These are phyloP conservation scores for Hydropsyche betteni DNA, from an alignment of 2,888 invertebrate genomes.

Conservation along the genomic window DNA sequence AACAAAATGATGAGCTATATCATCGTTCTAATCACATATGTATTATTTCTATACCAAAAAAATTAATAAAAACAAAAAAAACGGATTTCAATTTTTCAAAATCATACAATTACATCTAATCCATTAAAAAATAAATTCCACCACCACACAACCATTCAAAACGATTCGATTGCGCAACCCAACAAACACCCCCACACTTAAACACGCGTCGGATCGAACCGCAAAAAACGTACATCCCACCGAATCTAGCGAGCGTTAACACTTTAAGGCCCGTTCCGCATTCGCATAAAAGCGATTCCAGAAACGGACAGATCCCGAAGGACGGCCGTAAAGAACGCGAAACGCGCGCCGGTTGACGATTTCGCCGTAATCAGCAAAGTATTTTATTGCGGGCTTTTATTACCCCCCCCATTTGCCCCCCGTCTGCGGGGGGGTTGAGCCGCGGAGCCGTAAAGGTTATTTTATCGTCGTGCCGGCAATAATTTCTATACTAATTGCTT, in stretches of 20 bases:
- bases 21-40: too few relatives aligned
- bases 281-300: not conserved
- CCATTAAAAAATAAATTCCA: not conserved
- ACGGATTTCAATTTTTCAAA: too few relatives aligned
- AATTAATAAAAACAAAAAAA: too few relatives aligned
- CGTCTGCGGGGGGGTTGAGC: not conserved
- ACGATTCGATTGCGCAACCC: not conserved
- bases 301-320: not conserved
- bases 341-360: conserved; percentile 12
- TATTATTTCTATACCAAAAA: too few relatives aligned
- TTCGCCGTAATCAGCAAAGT: conserved; percentile 24
- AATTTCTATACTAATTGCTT: conserved; percentile 25
- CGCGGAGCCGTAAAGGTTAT: conserved; percentile 14
- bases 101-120: too few relatives aligned
- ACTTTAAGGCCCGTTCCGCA: too few relatives aligned
- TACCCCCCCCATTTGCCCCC: not conserved
- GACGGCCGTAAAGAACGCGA: conserved; percentile 6
- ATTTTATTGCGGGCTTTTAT: conserved; percentile 25
- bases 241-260: too few relatives aligned
- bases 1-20: too few relatives aligned
- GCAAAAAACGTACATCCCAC: too few relatives aligned
- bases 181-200: not conserved
- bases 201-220: too few relatives aligned
- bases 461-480: conserved; percentile 8
- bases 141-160: not conserved